phyloP scores from a whole-genome alignment of 1,140 invertebrate species.

The Ceratina japonica region DNA sequence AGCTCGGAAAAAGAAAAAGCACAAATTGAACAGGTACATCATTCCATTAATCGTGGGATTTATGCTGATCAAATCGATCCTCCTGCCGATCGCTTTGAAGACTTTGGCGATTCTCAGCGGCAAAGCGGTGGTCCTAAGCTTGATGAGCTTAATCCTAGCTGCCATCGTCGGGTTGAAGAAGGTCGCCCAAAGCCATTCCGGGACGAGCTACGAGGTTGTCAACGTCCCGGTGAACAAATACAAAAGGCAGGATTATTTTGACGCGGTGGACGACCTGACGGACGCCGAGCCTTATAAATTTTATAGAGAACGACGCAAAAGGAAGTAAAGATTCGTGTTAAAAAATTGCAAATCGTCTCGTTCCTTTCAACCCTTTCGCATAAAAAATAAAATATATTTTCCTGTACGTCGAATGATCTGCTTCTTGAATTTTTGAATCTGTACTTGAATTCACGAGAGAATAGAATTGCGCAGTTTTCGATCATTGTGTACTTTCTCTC shows the following conservation, averaged over 20 bases:
- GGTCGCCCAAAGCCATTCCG: constrained; percentile 57
- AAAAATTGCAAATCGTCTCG: neutral
- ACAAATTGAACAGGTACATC: constrained; percentile 77
- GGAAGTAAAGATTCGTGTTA: constrained; percentile 46
- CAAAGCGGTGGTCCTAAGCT: constrained; percentile 81
- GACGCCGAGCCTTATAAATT: constrained; percentile 69
- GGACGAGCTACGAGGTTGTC: constrained; percentile 63
- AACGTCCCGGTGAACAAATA: constrained; percentile 71
- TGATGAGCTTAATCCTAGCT: constrained; percentile 80
- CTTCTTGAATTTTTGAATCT: too few species aligned
- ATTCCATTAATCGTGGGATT: constrained; percentile 82
- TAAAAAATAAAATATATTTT: too few species aligned
- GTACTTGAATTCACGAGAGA: too few species aligned
- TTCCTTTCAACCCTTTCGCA: neutral
- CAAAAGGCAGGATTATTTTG: constrained; percentile 70
- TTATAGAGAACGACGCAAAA: constrained; percentile 66
- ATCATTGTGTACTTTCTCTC: too few species aligned
- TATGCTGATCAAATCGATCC: constrained; percentile 82
- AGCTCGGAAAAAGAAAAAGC: constrained; percentile 65
- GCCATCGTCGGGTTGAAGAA: constrained; percentile 76
- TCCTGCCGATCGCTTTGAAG: constrained; percentile 83
- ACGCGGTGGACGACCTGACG: constrained; percentile 46
- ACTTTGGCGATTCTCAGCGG: constrained; percentile 82
- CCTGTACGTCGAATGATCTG: too few species aligned
- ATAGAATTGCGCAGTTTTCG: too few species aligned